Evolutionary conservation across 2,113 vertebrate genomes (phyloP).

Genomic region (Eidolon helvum): DNA sequence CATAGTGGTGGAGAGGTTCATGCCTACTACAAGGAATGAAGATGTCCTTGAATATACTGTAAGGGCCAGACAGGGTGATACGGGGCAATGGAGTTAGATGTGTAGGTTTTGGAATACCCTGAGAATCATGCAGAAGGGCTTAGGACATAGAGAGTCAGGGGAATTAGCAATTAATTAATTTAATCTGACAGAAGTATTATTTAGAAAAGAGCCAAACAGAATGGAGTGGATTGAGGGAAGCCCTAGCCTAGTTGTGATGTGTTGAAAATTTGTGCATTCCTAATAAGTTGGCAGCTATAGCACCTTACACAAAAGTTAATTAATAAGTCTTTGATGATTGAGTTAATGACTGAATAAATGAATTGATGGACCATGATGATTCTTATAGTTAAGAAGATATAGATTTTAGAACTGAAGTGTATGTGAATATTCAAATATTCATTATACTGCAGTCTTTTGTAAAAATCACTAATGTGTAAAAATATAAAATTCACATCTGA

Average conservation of each 20-base stretch:
- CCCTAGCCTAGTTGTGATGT: background rate
- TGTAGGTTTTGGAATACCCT: background rate
- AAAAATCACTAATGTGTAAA: constrained; percentile 11
- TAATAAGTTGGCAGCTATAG: background rate
- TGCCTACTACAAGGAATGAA: background rate
- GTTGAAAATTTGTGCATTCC: background rate
- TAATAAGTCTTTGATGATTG: background rate
- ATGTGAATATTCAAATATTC: background rate
- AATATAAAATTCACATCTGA: background rate
- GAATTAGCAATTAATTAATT: background rate
- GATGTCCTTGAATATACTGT: background rate
- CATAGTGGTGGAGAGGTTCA: too few species aligned
- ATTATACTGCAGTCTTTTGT: background rate
- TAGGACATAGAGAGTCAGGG: background rate
- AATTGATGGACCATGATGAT: background rate
- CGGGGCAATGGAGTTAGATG: background rate
- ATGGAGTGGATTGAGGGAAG: background rate
- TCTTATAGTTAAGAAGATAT: background rate
- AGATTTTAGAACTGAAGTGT: background rate
- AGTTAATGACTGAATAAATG: background rate
- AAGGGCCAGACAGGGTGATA: background rate
- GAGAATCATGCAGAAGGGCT: background rate
- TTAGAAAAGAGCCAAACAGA: background rate
- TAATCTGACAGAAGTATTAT: background rate
- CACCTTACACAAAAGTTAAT: background rate